A percentile compares a stretch with the other conserved stretches of the same genome.
phyloP scores from a whole-genome alignment of 2,888 invertebrate genomes.

The Minunthozetes semirufus region DNA sequence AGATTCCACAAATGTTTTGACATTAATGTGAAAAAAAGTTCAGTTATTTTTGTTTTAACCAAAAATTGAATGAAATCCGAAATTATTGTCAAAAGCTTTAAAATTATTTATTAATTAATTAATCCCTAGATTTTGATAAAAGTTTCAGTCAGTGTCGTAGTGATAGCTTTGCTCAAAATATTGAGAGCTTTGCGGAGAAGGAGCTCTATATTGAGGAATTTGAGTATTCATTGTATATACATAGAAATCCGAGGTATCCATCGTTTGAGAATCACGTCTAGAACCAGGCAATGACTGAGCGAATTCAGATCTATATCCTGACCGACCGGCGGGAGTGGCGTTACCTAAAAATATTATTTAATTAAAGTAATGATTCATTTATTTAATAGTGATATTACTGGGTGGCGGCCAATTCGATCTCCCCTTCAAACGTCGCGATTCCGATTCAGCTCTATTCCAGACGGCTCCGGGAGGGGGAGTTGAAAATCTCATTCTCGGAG shows the following conservation, averaged over 20 bases:
- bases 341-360: background rate
- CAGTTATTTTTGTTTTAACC: too few species aligned
- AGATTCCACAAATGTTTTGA: background rate
- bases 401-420: constrained; percentile 40
- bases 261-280: background rate
- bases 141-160: constrained; percentile 12
- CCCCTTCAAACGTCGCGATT: constrained; percentile 36
- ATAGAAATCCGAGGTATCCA: background rate
- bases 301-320: constrained; percentile 26
- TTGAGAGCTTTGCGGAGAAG: constrained; percentile 44
- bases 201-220: constrained; percentile 43
- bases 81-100: background rate
- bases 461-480: constrained; percentile 20
- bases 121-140: too few species aligned
- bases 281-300: constrained; percentile 20
- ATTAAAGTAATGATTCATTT: background rate
- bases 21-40: background rate
- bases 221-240: constrained; percentile 33
- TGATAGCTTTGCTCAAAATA: constrained; percentile 41
- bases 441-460: constrained; percentile 11
- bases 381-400: constrained; percentile 17
- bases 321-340: constrained; percentile 35
- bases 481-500: constrained; percentile 8
- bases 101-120: too few species aligned
- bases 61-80: too few species aligned